phyloP scores from a whole-genome alignment of 2,797 vertebrate genomes.

The Alouatta caraya region DNA sequence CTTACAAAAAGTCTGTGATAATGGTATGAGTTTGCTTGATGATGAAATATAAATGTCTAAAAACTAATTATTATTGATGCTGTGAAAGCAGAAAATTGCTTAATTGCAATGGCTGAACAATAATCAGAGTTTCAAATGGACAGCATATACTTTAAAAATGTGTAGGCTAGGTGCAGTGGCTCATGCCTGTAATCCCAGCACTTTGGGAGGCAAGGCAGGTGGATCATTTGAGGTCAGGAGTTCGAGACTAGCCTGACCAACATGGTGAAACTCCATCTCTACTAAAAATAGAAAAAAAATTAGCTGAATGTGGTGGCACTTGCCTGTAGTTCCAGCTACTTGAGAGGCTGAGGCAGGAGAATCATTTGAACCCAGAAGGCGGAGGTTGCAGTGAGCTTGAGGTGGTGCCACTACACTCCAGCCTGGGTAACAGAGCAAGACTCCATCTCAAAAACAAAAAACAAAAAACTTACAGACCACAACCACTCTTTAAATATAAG shows the following conservation, averaged over 20 bases:
- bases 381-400: neutral
- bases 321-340: neutral
- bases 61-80: neutral
- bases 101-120: neutral
- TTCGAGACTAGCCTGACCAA: neutral
- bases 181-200: neutral
- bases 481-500: neutral
- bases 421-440: neutral
- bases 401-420: neutral
- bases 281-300: neutral
- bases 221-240: neutral
- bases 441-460: neutral
- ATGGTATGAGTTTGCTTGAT: neutral
- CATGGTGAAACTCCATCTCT: neutral
- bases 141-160: neutral
- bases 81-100: neutral
- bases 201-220: neutral
- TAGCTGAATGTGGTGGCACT: neutral
- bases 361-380: neutral
- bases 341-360: neutral
- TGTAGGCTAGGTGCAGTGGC: neutral
- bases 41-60: neutral
- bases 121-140: neutral
- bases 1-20: neutral
- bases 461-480: neutral